Base-by-base conservation (phyloP, 2,888 invertebrate species). In the Agrotis puta region DNA sequence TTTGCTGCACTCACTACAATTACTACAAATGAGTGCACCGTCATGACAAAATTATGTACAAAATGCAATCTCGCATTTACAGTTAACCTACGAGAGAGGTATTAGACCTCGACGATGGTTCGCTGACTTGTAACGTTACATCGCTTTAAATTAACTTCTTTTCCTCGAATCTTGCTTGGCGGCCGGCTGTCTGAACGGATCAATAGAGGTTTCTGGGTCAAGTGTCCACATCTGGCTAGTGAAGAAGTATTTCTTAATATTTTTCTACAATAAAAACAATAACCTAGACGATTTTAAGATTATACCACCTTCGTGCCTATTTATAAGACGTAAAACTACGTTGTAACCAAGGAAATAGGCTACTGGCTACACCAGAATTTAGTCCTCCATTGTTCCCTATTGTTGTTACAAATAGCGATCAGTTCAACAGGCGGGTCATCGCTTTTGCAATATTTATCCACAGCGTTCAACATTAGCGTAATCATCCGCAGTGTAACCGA, bases 361-460 rank as follows among this genome's bases (percentile, higher is more conserved):
- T 76, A 80, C 76, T 77, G 79, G 69, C 74, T 72, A 77, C 74
- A 70, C 51, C 76, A 81, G 71, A 84, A 79, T 82, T 70, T 73
- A 75, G 79, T 75, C 73, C 66, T 82, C 88, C 85, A 92, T 92
- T 93, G 92, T 92, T 89, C 82, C 87, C 79, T 83, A 73, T 74
- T 85, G 85, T 91, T 90, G 88, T 88, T 88, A 88, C 86, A 87
- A 77, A 85, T 87, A 86, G 62, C 81, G 81, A 79, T 75, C 81
- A 78, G 86, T 87, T 86, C 85, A 81, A 64, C 62, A 77, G 82
- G 74, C 85, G 73, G 84, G 86, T 87, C 85, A 88, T 83, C 74
- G 88, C 75, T 90, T 88, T 89, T 85, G 89, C 87, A 90, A 91
- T 93, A 90, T 93, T 92, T 91, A 91, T 87, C 85, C 87, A 89